These are phyloP conservation scores for Orussus abietinus DNA, from an alignment of 1,140 invertebrate genomes.

Conservation along the genomic window DNA sequence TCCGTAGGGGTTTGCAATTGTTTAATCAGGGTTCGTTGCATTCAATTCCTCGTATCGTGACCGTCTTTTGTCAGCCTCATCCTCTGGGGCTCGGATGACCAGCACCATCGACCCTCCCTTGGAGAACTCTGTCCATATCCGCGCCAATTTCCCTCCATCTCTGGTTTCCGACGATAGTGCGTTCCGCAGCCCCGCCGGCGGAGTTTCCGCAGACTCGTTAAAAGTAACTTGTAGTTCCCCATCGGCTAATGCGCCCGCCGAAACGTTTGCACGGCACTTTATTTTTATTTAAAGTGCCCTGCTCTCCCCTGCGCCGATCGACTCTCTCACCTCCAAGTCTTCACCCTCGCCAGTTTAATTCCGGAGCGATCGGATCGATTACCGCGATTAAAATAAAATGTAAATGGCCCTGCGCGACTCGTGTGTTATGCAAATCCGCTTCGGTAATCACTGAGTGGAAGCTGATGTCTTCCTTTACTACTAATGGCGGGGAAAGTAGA, in stretches of 20 bases:
- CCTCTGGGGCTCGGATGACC: too few relatives aligned
- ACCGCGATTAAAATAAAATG: conserved; percentile 54
- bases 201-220: conserved; percentile 31
- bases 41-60: too few relatives aligned
- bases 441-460: conserved; percentile 54
- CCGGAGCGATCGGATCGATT: conserved; percentile 48
- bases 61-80: too few relatives aligned
- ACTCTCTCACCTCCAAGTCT: conserved; percentile 9
- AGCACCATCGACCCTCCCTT: too few relatives aligned
- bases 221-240: conserved; percentile 37
- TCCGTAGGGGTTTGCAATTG: too few relatives aligned
- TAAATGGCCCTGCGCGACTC: conserved; percentile 41
- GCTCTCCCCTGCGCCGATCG: conserved; percentile 19
- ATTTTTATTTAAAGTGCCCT: conserved; percentile 52
- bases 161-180: too few relatives aligned
- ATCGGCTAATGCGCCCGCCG: conserved; percentile 49
- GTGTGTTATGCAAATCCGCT: conserved; percentile 53
- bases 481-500: conserved; percentile 36
- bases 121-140: too few relatives aligned
- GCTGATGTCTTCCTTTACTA: conserved; percentile 51
- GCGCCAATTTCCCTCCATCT: too few relatives aligned
- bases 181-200: too few relatives aligned
- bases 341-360: conserved; percentile 33
- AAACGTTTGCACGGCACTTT: conserved; percentile 40
- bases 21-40: too few relatives aligned